Conservation (phyloP, 2,797 vertebrate genomes). For the Typhlichthys subterraneus region DNA sequence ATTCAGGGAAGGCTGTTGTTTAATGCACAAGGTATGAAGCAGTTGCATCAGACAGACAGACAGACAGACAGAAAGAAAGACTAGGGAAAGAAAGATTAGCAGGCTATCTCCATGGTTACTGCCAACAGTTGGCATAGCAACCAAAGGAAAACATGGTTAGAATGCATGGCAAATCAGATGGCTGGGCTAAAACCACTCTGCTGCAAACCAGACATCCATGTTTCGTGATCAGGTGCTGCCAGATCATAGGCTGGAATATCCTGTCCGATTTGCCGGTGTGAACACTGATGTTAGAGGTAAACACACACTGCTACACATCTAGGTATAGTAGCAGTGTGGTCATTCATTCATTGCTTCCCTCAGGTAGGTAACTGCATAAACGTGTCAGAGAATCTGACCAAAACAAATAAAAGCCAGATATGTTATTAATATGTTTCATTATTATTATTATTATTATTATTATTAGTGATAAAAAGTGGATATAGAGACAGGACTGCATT, state of each 20-base stretch:
- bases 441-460: too few relatives aligned
- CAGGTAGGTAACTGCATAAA: not conserved
- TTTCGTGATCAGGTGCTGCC: slow-evolving; percentile 24
- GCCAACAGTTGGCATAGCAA: slow-evolving; percentile 38
- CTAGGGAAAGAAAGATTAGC: not conserved
- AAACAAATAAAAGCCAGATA: not conserved
- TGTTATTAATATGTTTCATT: too few relatives aligned
- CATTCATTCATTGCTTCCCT: too few relatives aligned
- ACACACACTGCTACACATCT: slow-evolving; percentile 28
- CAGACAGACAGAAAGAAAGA: too few relatives aligned
- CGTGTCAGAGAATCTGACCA: not conserved
- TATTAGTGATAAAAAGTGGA: too few relatives aligned
- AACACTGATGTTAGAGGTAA: slow-evolving; percentile 20
- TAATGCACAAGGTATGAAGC: too few relatives aligned
- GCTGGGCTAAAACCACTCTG: slow-evolving; percentile 14
- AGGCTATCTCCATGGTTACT: slow-evolving; percentile 36
- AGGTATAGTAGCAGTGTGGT: slow-evolving; percentile 7
- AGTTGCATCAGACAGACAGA: too few relatives aligned
- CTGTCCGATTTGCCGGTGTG: slow-evolving; percentile 3
- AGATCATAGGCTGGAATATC: not conserved
- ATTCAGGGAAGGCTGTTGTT: too few relatives aligned
- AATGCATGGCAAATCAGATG: slow-evolving; percentile 5
- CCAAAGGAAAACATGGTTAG: slow-evolving; percentile 19
- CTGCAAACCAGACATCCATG: slow-evolving; percentile 26
- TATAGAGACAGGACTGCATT: too few relatives aligned